These are phyloP conservation scores for Scaptodrosophila lebanonensis DNA, from an alignment of 1,140 invertebrate species.

Conservation along the genomic window DNA sequence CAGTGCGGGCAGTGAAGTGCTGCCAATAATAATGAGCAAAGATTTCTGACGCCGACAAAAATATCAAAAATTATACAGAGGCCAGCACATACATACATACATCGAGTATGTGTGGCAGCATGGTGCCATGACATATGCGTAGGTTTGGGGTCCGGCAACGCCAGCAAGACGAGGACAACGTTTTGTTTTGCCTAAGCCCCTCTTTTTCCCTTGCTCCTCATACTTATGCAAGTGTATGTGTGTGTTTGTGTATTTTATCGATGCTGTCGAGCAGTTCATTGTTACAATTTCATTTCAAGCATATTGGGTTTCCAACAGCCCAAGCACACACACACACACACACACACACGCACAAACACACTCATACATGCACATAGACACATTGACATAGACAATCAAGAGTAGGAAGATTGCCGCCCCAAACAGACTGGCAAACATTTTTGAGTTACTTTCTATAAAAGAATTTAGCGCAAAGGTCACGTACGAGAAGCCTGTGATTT, in stretches of 20 bases:
- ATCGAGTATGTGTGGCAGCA: constrained; percentile 18
- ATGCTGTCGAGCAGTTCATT: constrained; percentile 48
- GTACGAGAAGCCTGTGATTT: constrained; percentile 25
- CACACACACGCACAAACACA: too few relatives aligned
- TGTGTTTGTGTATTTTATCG: constrained; percentile 3
- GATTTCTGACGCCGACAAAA: constrained; percentile 59
- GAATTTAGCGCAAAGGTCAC: constrained; percentile 65
- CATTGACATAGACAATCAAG: too few relatives aligned
- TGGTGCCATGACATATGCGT: too few relatives aligned
- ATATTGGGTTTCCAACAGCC: constrained; percentile 66
- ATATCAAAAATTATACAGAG: constrained; percentile 53
- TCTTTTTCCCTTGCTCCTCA: constrained; percentile 34
- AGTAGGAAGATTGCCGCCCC: not conserved
- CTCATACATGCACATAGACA: too few relatives aligned
- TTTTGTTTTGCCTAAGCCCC: too few relatives aligned
- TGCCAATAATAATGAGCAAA: constrained; percentile 68
- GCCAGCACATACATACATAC: constrained; percentile 10
- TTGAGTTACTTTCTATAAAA: constrained; percentile 42
- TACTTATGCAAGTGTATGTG: constrained; percentile 8
- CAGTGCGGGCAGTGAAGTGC: constrained; percentile 16
- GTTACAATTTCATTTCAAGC: constrained; percentile 68
- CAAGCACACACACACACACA: too few relatives aligned
- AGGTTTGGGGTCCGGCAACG: too few relatives aligned
- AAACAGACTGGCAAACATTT: constrained; percentile 2
- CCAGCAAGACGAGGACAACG: constrained; percentile 19